Percentiles rank a stretch among this genome's conserved stretches.
These are phyloP conservation scores for Timema podura DNA, from an alignment of 2,888 invertebrate genomes.

Conservation along the genomic window DNA sequence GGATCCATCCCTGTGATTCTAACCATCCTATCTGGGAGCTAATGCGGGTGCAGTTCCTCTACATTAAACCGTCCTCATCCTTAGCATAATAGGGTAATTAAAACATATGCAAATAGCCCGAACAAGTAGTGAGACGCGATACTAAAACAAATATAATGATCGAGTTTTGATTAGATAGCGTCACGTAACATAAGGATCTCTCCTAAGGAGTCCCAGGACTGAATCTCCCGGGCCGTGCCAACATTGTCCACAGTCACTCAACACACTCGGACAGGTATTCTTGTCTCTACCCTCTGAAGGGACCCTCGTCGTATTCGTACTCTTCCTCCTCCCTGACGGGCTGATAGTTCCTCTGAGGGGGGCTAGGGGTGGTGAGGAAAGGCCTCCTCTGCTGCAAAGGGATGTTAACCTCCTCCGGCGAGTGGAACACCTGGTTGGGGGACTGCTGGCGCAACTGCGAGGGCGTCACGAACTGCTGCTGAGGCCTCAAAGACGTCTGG, in stretches of 20 bases:
- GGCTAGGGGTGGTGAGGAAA: conserved; percentile 44
- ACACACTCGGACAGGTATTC: not conserved
- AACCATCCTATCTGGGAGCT: too few species aligned
- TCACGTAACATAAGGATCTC: too few species aligned
- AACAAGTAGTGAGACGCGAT: too few species aligned
- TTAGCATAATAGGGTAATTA: too few species aligned
- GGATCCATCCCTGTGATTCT: too few species aligned
- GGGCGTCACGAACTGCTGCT: conserved; percentile 39
- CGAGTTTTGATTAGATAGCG: too few species aligned
- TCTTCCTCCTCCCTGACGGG: conserved; percentile 29
- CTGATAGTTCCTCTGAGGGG: conserved; percentile 35
- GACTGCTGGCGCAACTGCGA: not conserved
- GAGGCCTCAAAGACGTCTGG: conserved; percentile 25
- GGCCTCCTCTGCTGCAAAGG: conserved; percentile 78
- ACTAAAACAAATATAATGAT: too few species aligned
- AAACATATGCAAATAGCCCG: too few species aligned
- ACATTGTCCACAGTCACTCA: not conserved
- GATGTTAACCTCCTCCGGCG: conserved; percentile 84
- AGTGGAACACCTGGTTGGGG: conserved; percentile 70
- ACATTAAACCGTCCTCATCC: too few species aligned
- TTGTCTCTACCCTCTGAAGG: conserved; percentile 21
- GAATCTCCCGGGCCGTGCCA: not conserved
- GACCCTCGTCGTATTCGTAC: conserved; percentile 31
- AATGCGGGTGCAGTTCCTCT: too few species aligned
- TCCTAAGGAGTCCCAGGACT: too few species aligned